phyloP scores from a whole-genome alignment of 2,888 invertebrate species.

The Punctoribates punctum region DNA sequence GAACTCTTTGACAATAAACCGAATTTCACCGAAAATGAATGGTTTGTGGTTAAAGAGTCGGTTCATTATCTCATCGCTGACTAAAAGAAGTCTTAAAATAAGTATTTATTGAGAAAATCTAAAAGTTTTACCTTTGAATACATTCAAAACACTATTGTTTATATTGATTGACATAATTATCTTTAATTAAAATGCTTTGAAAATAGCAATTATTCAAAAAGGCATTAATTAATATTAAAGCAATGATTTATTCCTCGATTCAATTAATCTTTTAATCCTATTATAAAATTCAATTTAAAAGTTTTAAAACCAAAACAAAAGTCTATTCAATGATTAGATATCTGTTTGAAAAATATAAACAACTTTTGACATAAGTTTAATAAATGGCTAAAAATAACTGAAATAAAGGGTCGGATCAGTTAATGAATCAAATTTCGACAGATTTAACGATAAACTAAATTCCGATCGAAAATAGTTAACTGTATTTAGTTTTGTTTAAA shows the following conservation, averaged over 20 bases:
- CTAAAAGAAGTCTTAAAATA: background rate
- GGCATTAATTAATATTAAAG: no score
- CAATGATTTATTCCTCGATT: no score
- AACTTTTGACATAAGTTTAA: no score
- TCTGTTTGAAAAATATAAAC: background rate
- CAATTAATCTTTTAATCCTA: no score
- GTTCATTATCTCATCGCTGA: conserved; percentile 34
- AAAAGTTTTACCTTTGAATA: conserved; percentile 14
- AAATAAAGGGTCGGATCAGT: no score
- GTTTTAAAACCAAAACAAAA: background rate
- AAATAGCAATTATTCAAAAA: no score
- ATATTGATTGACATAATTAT: background rate
- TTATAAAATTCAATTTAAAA: no score
- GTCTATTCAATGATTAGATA: background rate
- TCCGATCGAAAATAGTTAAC: no score
- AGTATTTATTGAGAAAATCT: no score
- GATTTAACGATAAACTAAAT: no score
- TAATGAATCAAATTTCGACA: no score
- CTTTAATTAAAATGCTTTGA: background rate
- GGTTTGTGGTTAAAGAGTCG: conserved; percentile 42
- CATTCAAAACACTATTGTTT: conserved; percentile 13
- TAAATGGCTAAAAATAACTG: no score
- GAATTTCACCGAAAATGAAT: conserved; percentile 40
- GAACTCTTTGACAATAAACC: conserved; percentile 37
- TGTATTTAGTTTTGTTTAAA: background rate